Conservation (phyloP, 2,888 invertebrate species). For the Oligia strigilis region DNA sequence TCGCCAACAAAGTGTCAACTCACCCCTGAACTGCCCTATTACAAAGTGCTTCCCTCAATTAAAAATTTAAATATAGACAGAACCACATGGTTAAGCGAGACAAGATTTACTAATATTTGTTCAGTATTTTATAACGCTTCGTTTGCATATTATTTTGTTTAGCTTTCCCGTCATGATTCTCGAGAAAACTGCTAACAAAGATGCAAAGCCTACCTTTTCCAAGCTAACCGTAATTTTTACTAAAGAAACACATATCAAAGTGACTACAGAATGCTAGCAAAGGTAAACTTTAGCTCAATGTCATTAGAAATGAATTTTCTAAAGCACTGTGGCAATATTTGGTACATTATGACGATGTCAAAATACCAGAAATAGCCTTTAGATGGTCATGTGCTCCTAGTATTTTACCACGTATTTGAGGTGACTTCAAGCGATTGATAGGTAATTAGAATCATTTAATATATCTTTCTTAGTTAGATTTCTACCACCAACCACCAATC, state of each 20-base stretch:
- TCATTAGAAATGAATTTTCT: too few species aligned
- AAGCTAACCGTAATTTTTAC: not conserved
- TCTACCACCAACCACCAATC: too few species aligned
- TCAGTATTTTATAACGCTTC: not conserved
- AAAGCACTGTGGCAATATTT: not conserved
- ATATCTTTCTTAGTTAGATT: too few species aligned
- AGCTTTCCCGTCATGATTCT: too few species aligned
- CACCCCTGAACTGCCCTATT: not conserved
- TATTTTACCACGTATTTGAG: not conserved
- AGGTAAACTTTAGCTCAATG: not conserved
- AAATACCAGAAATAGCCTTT: too few species aligned
- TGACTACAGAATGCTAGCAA: not conserved
- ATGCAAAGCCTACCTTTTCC: not conserved
- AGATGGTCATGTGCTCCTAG: constrained; percentile 1
- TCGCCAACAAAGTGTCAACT: not conserved
- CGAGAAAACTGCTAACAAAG: not conserved
- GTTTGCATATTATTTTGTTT: too few species aligned
- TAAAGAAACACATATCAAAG: not conserved
- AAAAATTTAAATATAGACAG: not conserved
- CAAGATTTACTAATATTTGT: not conserved
- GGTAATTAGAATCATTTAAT: too few species aligned
- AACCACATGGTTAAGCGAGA: not conserved
- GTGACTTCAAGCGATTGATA: not conserved
- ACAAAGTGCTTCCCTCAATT: not conserved
- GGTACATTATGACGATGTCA: not conserved